These are phyloP conservation scores for Thymallus thymallus DNA, from an alignment of 2,113 vertebrate genomes.

Conservation along the genomic window DNA sequence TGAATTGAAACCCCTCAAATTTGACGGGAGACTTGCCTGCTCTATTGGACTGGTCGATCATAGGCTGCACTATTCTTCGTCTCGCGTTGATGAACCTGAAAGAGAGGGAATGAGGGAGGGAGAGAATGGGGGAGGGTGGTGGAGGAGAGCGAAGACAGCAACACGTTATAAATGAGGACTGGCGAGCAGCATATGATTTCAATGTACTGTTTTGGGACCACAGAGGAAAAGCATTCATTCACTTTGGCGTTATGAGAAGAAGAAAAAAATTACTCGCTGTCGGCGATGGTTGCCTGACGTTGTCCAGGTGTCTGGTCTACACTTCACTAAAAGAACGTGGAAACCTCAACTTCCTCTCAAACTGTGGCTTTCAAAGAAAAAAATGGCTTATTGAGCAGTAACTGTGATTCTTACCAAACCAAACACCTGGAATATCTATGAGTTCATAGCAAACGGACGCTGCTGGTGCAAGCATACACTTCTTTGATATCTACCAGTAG, in stretches of 20 bases:
- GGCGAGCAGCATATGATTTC: constrained; percentile 4
- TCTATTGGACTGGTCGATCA: constrained; percentile 98
- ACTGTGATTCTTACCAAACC: background rate
- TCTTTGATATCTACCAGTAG: background rate
- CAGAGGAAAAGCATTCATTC: background rate
- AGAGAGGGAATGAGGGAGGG: constrained; percentile 2
- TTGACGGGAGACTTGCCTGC: constrained; percentile 81
- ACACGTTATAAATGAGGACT: constrained; percentile 10
- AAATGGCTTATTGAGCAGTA: background rate
- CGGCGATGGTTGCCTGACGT: background rate
- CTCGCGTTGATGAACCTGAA: constrained; percentile 96
- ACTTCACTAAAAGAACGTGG: background rate
- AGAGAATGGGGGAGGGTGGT: background rate
- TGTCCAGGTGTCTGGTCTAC: background rate
- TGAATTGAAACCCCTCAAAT: background rate
- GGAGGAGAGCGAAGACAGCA: background rate
- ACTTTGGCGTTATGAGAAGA: constrained; percentile 29
- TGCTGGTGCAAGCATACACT: background rate
- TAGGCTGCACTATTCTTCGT: constrained; percentile 95
- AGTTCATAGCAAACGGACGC: background rate
- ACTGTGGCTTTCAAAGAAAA: background rate
- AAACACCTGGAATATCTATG: constrained; percentile 2
- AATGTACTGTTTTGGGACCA: constrained; percentile 10
- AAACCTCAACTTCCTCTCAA: constrained; percentile 10
- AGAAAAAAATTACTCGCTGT: constrained; percentile 35